phyloP scores from a whole-genome alignment of 2,797 vertebrate genomes.

The Macropus fuliginosus region DNA sequence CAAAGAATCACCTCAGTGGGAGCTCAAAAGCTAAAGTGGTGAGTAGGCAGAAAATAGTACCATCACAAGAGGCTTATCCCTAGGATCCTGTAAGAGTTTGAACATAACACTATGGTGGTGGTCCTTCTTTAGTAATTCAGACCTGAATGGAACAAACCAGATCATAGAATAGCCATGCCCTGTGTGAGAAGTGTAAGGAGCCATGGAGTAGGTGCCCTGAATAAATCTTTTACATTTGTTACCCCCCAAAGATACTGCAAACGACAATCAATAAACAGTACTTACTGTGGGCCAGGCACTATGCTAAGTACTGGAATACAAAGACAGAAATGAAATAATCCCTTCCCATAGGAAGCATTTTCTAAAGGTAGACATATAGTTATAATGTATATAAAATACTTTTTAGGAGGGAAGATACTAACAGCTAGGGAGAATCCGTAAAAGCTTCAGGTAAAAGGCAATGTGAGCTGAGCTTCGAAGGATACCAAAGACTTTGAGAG shows the following conservation, averaged over 20 bases:
- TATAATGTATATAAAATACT: not conserved
- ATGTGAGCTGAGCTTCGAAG: not conserved
- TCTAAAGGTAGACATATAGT: not conserved
- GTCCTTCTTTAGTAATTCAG: not conserved
- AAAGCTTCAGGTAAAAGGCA: not conserved
- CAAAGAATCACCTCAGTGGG: not conserved
- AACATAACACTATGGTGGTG: not conserved
- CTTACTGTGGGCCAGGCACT: not conserved
- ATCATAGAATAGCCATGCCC: not conserved
- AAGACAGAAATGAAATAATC: not conserved
- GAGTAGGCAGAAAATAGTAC: not conserved
- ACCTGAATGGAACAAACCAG: not conserved
- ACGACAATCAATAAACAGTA: not conserved
- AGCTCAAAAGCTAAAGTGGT: not conserved
- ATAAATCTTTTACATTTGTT: not conserved
- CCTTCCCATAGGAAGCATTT: not conserved
- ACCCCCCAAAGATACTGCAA: not conserved
- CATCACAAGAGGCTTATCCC: not conserved
- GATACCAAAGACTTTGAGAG: not conserved
- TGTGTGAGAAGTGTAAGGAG: not conserved
- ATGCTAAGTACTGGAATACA: not conserved
- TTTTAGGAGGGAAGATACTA: not conserved
- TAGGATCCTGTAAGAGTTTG: not conserved
- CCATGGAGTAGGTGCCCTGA: not conserved
- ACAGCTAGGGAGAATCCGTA: not conserved